phyloP scores from a whole-genome alignment of 2,888 invertebrate species.

The Rhamnusium bicolor region DNA sequence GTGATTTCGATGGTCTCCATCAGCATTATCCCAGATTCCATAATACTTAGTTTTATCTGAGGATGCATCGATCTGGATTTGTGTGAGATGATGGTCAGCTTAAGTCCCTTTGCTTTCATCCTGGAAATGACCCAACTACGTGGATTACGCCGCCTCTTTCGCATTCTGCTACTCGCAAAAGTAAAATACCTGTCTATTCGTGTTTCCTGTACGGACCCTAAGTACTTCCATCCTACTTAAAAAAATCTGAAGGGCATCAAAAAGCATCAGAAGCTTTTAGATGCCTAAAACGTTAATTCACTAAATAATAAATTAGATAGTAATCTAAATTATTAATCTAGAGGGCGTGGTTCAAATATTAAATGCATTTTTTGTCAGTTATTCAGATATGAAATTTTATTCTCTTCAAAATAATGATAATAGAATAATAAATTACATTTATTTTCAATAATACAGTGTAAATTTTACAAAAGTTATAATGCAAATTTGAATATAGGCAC shows the following conservation, averaged over 20 bases:
- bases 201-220: conserved; percentile 8
- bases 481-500: too few relatives aligned
- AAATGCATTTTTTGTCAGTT: background rate
- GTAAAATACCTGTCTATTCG: conserved; percentile 23
- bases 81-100: conserved; percentile 65
- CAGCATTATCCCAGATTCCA: conserved; percentile 65
- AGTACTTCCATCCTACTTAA: conserved; percentile 21
- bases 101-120: conserved; percentile 57
- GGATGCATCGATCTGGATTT: conserved; percentile 65
- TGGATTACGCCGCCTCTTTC: conserved; percentile 53
- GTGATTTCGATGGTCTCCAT: conserved; percentile 53
- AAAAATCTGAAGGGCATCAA: background rate
- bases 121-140: conserved; percentile 48
- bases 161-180: conserved; percentile 24
- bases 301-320: background rate
- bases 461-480: too few relatives aligned
- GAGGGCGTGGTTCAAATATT: background rate
- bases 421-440: too few relatives aligned
- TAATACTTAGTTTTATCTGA: conserved; percentile 67
- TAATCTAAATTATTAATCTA: background rate
- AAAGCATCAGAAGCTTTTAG: conserved; percentile 16
- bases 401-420: too few relatives aligned
- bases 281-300: background rate
- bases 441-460: too few relatives aligned
- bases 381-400: too few relatives aligned